Percentiles rank a stretch among this genome's conserved stretches.
Evolutionary conservation across 2,113 vertebrate species (phyloP).

Genomic region (Uria lomvia): DNA sequence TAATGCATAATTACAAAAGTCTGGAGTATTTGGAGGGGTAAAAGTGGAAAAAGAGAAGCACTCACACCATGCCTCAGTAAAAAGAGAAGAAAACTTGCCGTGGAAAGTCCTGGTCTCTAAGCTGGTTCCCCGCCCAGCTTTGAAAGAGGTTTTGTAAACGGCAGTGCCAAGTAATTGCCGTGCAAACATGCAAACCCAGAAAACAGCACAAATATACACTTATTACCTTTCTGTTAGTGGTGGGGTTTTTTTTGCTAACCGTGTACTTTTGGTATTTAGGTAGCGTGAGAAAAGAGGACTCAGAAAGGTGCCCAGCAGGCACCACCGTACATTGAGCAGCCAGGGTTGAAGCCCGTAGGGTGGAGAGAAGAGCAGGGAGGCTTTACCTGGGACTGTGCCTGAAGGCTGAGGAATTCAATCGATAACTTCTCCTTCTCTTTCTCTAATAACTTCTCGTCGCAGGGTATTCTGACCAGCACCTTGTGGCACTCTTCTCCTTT

Average conservation of each 20-base stretch:
- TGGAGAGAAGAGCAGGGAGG: not conserved
- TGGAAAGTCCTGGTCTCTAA: not conserved
- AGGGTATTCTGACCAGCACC: conserved; percentile 66
- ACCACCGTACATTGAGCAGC: not conserved
- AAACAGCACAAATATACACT: not conserved
- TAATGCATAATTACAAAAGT: not conserved
- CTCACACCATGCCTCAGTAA: rapidly evolving
- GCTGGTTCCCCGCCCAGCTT: not conserved
- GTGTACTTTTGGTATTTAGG: rapidly evolving
- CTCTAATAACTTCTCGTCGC: not conserved
- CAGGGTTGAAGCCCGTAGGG: rapidly evolving
- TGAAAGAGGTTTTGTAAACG: not conserved
- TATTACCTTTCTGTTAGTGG: not conserved
- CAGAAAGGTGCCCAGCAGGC: not conserved
- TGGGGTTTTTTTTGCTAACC: rapidly evolving
- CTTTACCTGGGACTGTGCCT: conserved; percentile 80
- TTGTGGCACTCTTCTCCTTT: not conserved
- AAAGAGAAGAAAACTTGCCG: not conserved
- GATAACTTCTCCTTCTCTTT: not conserved
- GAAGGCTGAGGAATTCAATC: conserved; percentile 9
- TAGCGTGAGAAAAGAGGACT: not conserved
- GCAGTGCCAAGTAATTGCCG: not conserved
- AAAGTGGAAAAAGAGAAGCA: not conserved
- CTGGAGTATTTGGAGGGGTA: not conserved
- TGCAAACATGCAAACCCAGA: not conserved